These are phyloP conservation scores for Leucophenga varia DNA, from an alignment of 1,140 invertebrate species.

Conservation along the genomic window DNA sequence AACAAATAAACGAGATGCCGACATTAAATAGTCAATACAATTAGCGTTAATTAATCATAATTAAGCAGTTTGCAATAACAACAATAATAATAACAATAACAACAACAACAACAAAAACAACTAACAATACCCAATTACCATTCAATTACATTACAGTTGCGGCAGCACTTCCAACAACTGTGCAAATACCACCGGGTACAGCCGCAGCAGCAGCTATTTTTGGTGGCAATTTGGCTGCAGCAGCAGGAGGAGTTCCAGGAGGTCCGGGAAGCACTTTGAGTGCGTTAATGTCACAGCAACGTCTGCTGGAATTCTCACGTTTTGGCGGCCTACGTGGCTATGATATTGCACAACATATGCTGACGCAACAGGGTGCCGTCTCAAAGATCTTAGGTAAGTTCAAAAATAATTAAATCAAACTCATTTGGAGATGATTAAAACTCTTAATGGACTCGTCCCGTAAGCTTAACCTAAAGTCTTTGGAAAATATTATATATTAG, in stretches of 20 bases:
- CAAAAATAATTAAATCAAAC: too few relatives aligned
- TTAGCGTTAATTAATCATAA: constrained; percentile 52
- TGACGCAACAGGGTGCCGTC: constrained; percentile 88
- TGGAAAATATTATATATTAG: too few relatives aligned
- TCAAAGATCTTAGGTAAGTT: constrained; percentile 85
- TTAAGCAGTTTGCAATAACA: constrained; percentile 41
- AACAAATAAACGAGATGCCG: too few relatives aligned
- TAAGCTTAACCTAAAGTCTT: too few relatives aligned
- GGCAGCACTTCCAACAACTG: constrained; percentile 41
- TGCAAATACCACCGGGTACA: constrained; percentile 45
- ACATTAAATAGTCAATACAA: constrained; percentile 43
- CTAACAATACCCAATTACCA: constrained; percentile 51
- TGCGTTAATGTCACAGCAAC: constrained; percentile 69
- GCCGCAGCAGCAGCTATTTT: constrained; percentile 57
- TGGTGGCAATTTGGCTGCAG: constrained; percentile 43
- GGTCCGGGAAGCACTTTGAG: constrained; percentile 62
- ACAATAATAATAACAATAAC: constrained; percentile 12
- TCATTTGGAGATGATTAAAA: too few relatives aligned
- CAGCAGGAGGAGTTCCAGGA: constrained; percentile 25
- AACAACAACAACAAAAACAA: constrained; percentile 11
- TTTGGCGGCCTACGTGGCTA: constrained; percentile 83
- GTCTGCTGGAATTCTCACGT: constrained; percentile 79
- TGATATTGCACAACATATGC: constrained; percentile 84
- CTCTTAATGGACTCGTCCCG: too few relatives aligned
- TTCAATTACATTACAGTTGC: constrained; percentile 50